A percentile compares a stretch with the other conserved stretches of the same genome.
phyloP scores from a whole-genome alignment of 2,797 vertebrate genomes.

The Eupleurogrammus muticus region DNA sequence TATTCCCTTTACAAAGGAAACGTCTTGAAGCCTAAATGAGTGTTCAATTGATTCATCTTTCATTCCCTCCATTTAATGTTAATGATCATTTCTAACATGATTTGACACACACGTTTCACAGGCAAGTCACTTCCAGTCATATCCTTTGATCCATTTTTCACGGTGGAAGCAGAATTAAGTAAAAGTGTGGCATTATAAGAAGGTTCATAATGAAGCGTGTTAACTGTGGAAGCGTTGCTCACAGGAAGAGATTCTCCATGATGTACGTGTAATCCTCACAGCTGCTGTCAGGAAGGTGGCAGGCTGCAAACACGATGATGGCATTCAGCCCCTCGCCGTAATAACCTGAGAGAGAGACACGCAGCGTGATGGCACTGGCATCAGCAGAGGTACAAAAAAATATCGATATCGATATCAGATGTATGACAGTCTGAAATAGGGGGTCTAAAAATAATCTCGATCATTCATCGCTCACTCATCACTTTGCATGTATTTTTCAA shows the following conservation, averaged over 20 bases:
- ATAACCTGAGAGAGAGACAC: conserved; percentile 84
- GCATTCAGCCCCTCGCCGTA: conserved; percentile 96
- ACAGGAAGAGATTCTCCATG: conserved; percentile 99
- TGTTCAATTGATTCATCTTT: not conserved
- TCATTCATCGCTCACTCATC: not conserved
- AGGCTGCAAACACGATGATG: conserved; percentile 96
- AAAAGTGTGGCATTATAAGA: not conserved
- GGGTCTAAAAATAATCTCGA: not conserved
- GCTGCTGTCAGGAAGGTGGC: conserved; percentile 92
- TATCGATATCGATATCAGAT: not conserved
- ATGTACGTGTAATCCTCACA: conserved; percentile 93
- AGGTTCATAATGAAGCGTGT: not conserved
- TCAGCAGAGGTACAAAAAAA: not conserved
- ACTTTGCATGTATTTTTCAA: not conserved
- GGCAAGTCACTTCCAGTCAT: not conserved
- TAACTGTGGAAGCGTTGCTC: conserved; percentile 50
- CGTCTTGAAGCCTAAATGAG: not conserved
- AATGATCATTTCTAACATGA: not conserved
- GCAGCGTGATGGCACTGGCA: not conserved
- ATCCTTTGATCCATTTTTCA: not conserved
- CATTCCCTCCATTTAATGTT: not conserved
- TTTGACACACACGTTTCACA: not conserved
- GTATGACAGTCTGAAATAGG: not conserved
- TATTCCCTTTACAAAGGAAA: not conserved
- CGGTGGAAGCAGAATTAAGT: not conserved